Evolutionary conservation across 2,888 invertebrate genomes (phyloP), one percentile per base, ranked within the genome.

Genomic region (Octodonta nipae): DNA sequence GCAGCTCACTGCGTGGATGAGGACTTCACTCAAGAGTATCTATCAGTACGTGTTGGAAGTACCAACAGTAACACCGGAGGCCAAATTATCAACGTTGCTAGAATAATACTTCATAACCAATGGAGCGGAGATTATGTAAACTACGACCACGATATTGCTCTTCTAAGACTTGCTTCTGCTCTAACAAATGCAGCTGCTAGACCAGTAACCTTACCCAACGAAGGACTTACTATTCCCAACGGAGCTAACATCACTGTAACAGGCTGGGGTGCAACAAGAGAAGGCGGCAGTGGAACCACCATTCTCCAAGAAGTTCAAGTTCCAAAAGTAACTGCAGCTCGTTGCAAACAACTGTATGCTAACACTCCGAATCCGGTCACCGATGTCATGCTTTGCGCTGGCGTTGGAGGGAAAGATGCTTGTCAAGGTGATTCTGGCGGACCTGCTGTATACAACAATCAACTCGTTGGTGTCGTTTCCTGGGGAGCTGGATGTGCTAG

Each of bases 401-500:
- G 22, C 10, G n/a, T 11, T n/a, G 22, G 22, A n/a, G 22, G 22
- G 3, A 22, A 4, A 4, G 22, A 22, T 11, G 22, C 22, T 3
- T 22, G 22, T 11, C 22, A 22, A 4, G 22, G 22, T 10, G 22
- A 22, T 4, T 22, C 22, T 11, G 22, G 22, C 11, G 22, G 22
- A 10, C 22, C 22, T 22, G 22, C 22, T 2, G 22, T 22, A 3
- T 26, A 26, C 4, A 30, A 34, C 8, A 27, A 27, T 14, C 27
- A 30, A 14, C 14, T 34, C 4, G 30, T 34, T 16, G 34, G 34
- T 2, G 20, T 34, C 10, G 27, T 34, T 26, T 34, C 34, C 12
- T 34, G 34, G 34, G 34, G 34, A 2, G 13, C 15, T 6, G 34
- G 34, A 14, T 34, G 34, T 14, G 34, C 34, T 4, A 34, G 34